Conservation (phyloP, 2,888 invertebrate species). For the Apamea anceps region DNA sequence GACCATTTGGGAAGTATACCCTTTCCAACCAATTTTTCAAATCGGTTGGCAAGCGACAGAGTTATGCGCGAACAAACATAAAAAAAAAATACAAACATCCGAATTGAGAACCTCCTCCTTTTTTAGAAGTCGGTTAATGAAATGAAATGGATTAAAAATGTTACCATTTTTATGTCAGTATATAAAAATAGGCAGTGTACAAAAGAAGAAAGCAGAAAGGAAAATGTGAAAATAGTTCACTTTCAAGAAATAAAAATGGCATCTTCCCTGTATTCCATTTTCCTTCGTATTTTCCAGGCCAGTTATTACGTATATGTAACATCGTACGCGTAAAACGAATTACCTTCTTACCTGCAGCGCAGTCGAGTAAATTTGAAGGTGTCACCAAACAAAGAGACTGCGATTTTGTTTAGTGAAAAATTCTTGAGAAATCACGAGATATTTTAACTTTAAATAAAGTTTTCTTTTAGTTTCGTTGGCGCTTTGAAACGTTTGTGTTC, state of each 20-base stretch:
- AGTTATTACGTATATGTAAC: slow-evolving; percentile 44
- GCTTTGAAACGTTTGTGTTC: slow-evolving; percentile 13
- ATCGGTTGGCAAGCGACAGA: too few relatives aligned
- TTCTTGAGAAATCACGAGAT: slow-evolving; percentile 16
- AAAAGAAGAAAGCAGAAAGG: neutral
- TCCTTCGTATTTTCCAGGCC: slow-evolving; percentile 52
- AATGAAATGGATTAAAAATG: neutral
- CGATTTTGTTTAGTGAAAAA: slow-evolving; percentile 43
- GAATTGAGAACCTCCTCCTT: too few relatives aligned
- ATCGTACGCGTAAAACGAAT: slow-evolving; percentile 39
- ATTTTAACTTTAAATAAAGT: slow-evolving; percentile 18
- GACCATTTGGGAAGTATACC: too few relatives aligned
- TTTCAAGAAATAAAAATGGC: slow-evolving; percentile 24
- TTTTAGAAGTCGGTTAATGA: too few relatives aligned
- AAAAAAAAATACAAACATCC: too few relatives aligned
- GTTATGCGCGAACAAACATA: too few relatives aligned
- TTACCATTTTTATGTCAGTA: neutral
- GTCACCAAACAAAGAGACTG: slow-evolving; percentile 47
- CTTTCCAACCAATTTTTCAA: too few relatives aligned
- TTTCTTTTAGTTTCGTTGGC: neutral
- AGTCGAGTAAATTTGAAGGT: slow-evolving; percentile 49
- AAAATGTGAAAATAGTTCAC: neutral
- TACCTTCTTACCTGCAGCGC: slow-evolving; percentile 31
- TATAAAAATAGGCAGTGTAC: neutral
- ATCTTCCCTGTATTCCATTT: slow-evolving; percentile 7